A percentile compares a stretch with the other conserved stretches of the same genome.
phyloP scores from a whole-genome alignment of 2,113 vertebrate species.

The Malaclemys terrapin region DNA sequence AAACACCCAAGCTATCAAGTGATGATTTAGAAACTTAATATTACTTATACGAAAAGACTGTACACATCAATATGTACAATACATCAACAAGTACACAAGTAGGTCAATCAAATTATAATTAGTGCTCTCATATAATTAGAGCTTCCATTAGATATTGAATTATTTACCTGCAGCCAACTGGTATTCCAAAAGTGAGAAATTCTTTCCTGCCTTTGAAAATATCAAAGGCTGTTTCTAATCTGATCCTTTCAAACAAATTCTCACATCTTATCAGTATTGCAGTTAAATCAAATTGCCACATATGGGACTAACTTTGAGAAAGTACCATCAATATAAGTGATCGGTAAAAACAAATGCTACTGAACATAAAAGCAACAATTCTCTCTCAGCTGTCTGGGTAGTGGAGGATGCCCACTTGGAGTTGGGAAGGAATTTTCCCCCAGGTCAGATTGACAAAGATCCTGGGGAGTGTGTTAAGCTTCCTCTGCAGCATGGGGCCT shows the following conservation, averaged over 20 bases:
- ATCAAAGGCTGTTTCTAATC: neutral
- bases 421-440: too few species aligned
- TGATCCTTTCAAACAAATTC: neutral
- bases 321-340: neutral
- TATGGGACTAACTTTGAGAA: neutral
- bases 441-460: too few species aligned
- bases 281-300: neutral
- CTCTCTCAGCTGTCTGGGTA: too few species aligned
- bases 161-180: neutral
- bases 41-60: neutral
- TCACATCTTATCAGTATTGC: neutral
- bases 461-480: too few species aligned
- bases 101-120: neutral
- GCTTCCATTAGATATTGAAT: neutral
- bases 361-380: neutral
- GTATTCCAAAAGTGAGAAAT: neutral
- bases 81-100: neutral
- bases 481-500: too few species aligned
- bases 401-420: too few species aligned
- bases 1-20: accelerated
- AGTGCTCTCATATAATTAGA: neutral
- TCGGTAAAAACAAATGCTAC: neutral
- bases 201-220: neutral
- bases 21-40: neutral
- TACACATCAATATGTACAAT: neutral